phyloP scores from a whole-genome alignment of 2,888 invertebrate genomes.

The Diloba caeruleocephala region DNA sequence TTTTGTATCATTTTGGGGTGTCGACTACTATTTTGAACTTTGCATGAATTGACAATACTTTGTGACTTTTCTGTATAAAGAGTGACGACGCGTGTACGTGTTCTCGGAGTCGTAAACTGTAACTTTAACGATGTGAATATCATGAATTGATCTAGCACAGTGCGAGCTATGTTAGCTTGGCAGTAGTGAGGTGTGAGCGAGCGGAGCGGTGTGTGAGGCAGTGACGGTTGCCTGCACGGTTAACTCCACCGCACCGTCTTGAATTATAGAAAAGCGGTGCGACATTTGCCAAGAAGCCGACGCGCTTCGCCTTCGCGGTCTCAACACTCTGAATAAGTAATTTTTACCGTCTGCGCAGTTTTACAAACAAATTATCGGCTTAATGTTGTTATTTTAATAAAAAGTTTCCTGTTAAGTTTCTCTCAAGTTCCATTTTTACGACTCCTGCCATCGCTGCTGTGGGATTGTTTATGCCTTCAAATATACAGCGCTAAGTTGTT shows the following conservation, averaged over 20 bases:
- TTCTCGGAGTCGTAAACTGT: slow-evolving; percentile 23
- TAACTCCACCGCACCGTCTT: slow-evolving; percentile 60
- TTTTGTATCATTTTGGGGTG: slow-evolving; percentile 3
- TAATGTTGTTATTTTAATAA: slow-evolving; percentile 88
- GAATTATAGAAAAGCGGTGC: slow-evolving; percentile 82
- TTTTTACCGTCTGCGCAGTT: slow-evolving; percentile 87
- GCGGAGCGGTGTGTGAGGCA: slow-evolving; percentile 19
- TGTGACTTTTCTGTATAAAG: slow-evolving; percentile 13
- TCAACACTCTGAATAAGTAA: slow-evolving; percentile 84
- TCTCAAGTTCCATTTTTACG: slow-evolving; percentile 83
- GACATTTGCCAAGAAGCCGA: slow-evolving; percentile 75
- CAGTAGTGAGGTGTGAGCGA: slow-evolving; percentile 22
- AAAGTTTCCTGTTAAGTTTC: slow-evolving; percentile 81
- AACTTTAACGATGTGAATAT: slow-evolving; percentile 45
- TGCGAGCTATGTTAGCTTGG: slow-evolving; percentile 27
- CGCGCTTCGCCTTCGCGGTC: slow-evolving; percentile 73
- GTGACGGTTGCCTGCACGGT: slow-evolving; percentile 17
- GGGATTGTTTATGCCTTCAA: slow-evolving; percentile 78
- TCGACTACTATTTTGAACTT: slow-evolving; percentile 6
- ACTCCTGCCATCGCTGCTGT: slow-evolving; percentile 73
- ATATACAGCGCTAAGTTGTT: slow-evolving; percentile 59
- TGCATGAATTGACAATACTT: slow-evolving; percentile 4
- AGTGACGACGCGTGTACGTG: neutral
- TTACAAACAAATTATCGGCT: slow-evolving; percentile 88
- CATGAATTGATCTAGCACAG: slow-evolving; percentile 49